Evolutionary conservation across 2,797 vertebrate genomes (phyloP).

Genomic region (Takifugu ocellatus): DNA sequence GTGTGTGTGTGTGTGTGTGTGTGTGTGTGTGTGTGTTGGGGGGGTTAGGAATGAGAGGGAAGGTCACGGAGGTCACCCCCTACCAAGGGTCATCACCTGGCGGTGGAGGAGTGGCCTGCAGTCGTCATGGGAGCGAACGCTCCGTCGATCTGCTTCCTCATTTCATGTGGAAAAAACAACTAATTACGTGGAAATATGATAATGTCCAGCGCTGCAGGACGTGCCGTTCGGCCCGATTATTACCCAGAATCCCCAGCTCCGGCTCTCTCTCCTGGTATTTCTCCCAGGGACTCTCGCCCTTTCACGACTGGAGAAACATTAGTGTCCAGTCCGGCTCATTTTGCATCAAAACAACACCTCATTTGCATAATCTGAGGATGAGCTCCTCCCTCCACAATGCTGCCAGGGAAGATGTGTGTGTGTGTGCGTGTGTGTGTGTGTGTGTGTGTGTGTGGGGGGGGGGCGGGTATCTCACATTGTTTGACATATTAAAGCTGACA

Average conservation of each 20-base stretch:
- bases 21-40: neutral
- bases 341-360: conserved; percentile 81
- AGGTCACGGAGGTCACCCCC: conserved; percentile 32
- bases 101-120: conserved; percentile 1
- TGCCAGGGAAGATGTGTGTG: conserved; percentile 32
- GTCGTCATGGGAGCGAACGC: conserved; percentile 80
- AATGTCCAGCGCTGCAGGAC: conserved; percentile 88
- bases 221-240: conserved; percentile 32
- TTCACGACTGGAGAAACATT: conserved; percentile 93
- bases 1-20: too few species aligned
- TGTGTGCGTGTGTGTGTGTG: neutral
- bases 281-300: conserved; percentile 95
- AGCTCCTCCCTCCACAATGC: conserved; percentile 71
- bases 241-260: conserved; percentile 42
- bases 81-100: conserved; percentile 1
- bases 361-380: conserved; percentile 92
- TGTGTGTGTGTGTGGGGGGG: neutral
- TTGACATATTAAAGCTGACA: conserved; percentile 53
- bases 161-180: conserved; percentile 99
- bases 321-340: conserved; percentile 85
- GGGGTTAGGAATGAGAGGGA: conserved; percentile 17
- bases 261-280: conserved; percentile 79
- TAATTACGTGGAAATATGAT: conserved; percentile 99
- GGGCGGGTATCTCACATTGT: neutral
- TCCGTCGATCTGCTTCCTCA: conserved; percentile 91